Percentiles rank a stretch among this genome's conserved stretches.
Evolutionary conservation across 2,888 invertebrate genomes (phyloP).

Genomic region (Hoplodrina blanda): DNA sequence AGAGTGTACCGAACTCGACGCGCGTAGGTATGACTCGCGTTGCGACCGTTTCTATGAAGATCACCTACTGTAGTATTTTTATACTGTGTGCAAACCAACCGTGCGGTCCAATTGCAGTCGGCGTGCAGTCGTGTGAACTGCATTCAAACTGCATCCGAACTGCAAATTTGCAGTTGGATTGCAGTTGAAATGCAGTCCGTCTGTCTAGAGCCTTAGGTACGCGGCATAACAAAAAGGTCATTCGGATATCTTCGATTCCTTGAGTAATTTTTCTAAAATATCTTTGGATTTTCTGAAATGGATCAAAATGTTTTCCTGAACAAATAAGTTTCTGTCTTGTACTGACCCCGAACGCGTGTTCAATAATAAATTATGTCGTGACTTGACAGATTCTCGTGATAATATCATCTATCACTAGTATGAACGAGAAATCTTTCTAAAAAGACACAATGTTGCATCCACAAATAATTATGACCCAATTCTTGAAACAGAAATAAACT

Average conservation of each 20-base stretch:
- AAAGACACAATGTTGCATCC: conserved; percentile 57
- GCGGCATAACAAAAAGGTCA: conserved; percentile 10
- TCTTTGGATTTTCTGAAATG: not conserved
- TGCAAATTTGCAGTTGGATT: too few relatives aligned
- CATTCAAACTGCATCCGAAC: too few relatives aligned
- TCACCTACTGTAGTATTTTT: too few relatives aligned
- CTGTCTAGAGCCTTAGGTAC: too few relatives aligned
- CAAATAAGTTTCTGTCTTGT: conserved; percentile 6
- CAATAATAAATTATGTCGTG: conserved; percentile 36
- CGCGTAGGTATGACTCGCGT: too few relatives aligned
- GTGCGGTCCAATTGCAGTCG: too few relatives aligned
- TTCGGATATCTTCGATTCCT: not conserved
- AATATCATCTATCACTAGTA: conserved; percentile 35
- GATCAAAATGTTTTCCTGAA: not conserved
- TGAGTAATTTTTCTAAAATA: not conserved
- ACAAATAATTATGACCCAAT: conserved; percentile 64
- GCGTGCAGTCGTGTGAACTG: too few relatives aligned
- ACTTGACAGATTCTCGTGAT: conserved; percentile 35
- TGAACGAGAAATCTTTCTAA: conserved; percentile 52
- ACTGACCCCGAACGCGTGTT: conserved; percentile 12
- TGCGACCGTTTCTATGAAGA: too few relatives aligned
- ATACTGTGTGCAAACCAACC: too few relatives aligned
- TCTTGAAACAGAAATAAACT: conserved; percentile 64
- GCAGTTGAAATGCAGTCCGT: too few relatives aligned
- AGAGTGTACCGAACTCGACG: too few relatives aligned